Base-by-base conservation (phyloP, 2,888 invertebrate species). In the Pseudococcus longispinus region DNA sequence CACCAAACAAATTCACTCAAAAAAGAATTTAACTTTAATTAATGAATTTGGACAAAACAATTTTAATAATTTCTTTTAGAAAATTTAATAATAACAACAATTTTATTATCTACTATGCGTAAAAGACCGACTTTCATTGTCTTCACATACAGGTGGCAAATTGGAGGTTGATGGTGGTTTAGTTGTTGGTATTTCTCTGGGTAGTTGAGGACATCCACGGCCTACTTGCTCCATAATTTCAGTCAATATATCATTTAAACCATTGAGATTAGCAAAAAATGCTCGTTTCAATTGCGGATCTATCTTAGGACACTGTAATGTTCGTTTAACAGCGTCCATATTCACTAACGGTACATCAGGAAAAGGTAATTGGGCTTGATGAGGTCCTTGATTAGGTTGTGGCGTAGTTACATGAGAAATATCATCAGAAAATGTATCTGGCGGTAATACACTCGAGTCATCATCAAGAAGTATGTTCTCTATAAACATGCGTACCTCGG, bases 371-470 rank as follows among this genome's bases (percentile, higher is more conserved):
- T 29, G 70, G 29, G 70, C 29, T 29, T 6, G 13, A 6, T 70
- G 18, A 29, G 29, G 5, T 18, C 18, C 13, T 65, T 65, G 70
- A 70, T 5, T 15, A 4, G 70, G 32, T 70, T 26, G 70, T 29
- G 26, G 29, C 15, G 15, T 5, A 26, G 29, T 29, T 29, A 29
- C 32, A 18, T 70, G 70, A 29, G 70, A 70, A 29, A 29, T 70
- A 70, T 70, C 70, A 70, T n/a, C 70, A 29, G 6, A 70, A 70
- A 70, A 29, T 18, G 70, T 70, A 70, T 70, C 70, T 32, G 70
- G 18, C 3, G 29, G 26, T 6, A 29, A 2, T 29, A 29, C 29
- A 18, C 29, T 26, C 18, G n/a, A 18, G 29, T 70, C 29, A 15
- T 70, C 70, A 2, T 70, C 29, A 15, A 70, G 29, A 2, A 55